Evolutionary conservation across 1,140 invertebrate genomes (phyloP), one percentile per base, ranked within the genome.

Genomic region (Megalonaias nervosa): DNA sequence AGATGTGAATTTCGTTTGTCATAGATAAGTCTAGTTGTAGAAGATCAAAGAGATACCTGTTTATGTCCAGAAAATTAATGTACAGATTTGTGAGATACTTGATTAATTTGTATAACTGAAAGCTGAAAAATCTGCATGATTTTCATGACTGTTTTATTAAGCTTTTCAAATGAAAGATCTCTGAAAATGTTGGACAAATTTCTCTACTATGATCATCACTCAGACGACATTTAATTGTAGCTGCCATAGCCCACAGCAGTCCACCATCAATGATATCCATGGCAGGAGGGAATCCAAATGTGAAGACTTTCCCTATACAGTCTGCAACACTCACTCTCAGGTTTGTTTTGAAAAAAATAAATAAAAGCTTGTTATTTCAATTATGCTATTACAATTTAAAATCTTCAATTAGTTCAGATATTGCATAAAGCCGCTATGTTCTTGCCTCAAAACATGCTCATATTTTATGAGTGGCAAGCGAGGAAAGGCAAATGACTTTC

Each of bases 201-300:
- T 5, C 23, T 26, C 12, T 71, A 61, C 1, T 31, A 38, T 38
- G n/a, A 13, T 71, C 9, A 31, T 3, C 6, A 15, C 15, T 21
- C 26, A 16, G 60, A 58, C 12, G 23, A 71, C 21, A 31, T 68
- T 74, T 23, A 60, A 57, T 82, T 81, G 64, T 67, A 87, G 86
- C 85, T 72, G 80, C 75, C 48, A 81, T 94, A 16, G 91, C 94
- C 17, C 94, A 94, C 80, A 92, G 93, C 59, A 92, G 93, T 65
- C 93, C 93, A 57, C 93, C 93, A 66, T 92, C 92, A 59, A 91
- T 94, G 68, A 93, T 96, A 19, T 95, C 94, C 1, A 90, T 96
- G 74, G 95, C 94, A 0, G 94, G 95, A 76, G 95, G 95, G 2
- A 93, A 95, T 92, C 95, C 95, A 1, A 96, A 95, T 84, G 94